Evolutionary conservation across 1,140 invertebrate genomes (phyloP).

Genomic region (Zaprionus ornatus): DNA sequence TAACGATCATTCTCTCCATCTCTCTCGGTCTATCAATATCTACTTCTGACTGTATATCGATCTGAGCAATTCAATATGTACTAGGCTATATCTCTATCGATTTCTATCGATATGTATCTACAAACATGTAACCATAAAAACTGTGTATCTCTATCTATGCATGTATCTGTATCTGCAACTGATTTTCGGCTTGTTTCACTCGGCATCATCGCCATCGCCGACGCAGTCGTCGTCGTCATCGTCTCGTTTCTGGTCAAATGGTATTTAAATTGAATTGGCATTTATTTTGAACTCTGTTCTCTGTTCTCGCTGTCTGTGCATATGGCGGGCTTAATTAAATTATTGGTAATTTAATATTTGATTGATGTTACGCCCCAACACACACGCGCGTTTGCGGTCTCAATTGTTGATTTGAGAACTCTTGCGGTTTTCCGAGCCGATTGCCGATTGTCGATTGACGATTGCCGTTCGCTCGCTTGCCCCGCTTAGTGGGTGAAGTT

Average conservation of each 20-base stretch:
- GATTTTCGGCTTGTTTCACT: constrained; percentile 12
- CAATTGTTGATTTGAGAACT: constrained; percentile 46
- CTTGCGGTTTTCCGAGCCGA: constrained; percentile 58
- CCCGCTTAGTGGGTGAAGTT: constrained; percentile 60
- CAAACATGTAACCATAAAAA: not conserved
- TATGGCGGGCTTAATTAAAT: constrained; percentile 82
- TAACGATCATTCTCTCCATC: not conserved
- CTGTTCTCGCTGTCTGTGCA: constrained; percentile 55
- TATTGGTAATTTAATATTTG: constrained; percentile 83
- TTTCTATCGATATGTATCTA: not conserved
- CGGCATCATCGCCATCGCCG: constrained; percentile 35
- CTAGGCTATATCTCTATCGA: not conserved
- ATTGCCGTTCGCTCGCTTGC: constrained; percentile 17
- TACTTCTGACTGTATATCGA: not conserved
- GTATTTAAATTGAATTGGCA: constrained; percentile 80
- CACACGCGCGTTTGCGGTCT: constrained; percentile 63
- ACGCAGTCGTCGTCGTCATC: not conserved
- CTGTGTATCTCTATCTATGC: constrained; percentile 7
- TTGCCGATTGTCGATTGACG: constrained; percentile 12
- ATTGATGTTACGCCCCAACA: constrained; percentile 71
- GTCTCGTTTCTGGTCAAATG: constrained; percentile 37
- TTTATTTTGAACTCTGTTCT: constrained; percentile 73
- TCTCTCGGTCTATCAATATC: not conserved
- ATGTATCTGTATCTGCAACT: constrained; percentile 2
- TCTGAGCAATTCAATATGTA: not conserved